phyloP scores from a whole-genome alignment of 1,140 invertebrate genomes.

The Brachionus rubens region DNA sequence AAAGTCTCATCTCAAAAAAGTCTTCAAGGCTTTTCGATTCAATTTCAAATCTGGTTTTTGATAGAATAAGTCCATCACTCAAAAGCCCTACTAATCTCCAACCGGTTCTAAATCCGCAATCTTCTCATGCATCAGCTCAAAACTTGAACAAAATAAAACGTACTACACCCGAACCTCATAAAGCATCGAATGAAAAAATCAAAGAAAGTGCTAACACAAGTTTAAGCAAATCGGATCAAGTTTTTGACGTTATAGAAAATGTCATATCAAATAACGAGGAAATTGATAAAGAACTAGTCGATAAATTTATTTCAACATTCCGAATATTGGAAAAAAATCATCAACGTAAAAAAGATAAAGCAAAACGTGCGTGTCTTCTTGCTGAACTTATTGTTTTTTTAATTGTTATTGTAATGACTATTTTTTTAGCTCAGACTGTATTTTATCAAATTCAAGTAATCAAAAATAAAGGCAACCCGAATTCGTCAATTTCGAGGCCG shows the following conservation, averaged over 20 bases:
- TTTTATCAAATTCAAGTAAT: background rate
- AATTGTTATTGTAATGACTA: constrained; percentile 1
- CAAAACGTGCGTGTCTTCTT: background rate
- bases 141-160: constrained; percentile 6
- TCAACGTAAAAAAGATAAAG: constrained; percentile 23
- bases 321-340: background rate
- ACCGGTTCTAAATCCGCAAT: background rate
- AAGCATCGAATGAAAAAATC: background rate
- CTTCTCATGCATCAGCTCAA: background rate
- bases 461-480: too few species aligned
- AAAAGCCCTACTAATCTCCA: background rate
- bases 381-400: constrained; percentile 17
- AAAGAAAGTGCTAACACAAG: background rate
- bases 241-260: constrained; percentile 19
- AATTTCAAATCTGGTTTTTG: background rate
- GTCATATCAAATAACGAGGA: background rate
- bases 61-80: background rate
- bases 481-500: too few species aligned
- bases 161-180: background rate
- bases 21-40: constrained; percentile 12
- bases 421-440: constrained; percentile 4
- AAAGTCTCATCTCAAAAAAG: constrained; percentile 7
- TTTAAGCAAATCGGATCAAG: constrained; percentile 32
- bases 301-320: constrained; percentile 29
- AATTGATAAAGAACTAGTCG: constrained; percentile 1